A percentile compares a stretch with the other conserved stretches of the same genome.
phyloP scores from a whole-genome alignment of 2,888 invertebrate genomes.

The Cancer borealis region DNA sequence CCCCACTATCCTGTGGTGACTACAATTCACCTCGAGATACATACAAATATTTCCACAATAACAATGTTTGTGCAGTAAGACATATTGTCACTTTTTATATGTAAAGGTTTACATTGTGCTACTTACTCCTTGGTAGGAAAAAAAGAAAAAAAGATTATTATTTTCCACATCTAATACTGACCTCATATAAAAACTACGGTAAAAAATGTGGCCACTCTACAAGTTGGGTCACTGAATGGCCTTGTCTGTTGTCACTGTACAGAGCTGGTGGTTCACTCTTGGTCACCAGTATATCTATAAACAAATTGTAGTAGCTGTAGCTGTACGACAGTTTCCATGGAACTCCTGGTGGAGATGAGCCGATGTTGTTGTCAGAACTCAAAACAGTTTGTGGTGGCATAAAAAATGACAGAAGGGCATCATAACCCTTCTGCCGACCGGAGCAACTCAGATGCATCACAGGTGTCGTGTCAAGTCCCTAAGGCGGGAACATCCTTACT shows the following conservation, averaged over 20 bases:
- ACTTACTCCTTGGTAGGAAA: constrained; percentile 62
- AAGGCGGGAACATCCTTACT: background rate
- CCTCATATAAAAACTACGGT: constrained; percentile 75
- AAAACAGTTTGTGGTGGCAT: constrained; percentile 29
- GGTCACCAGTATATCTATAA: constrained; percentile 15
- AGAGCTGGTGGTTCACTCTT: constrained; percentile 43
- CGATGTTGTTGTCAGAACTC: constrained; percentile 3
- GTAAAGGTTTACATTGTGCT: constrained; percentile 74
- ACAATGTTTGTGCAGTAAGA: constrained; percentile 75
- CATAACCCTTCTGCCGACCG: constrained; percentile 10
- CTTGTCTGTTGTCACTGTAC: constrained; percentile 43
- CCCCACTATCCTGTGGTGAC: constrained; percentile 69
- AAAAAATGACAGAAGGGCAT: constrained; percentile 15
- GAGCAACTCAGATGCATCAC: constrained; percentile 2
- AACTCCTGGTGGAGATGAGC: background rate
- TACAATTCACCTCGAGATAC: constrained; percentile 69
- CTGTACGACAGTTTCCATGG: constrained; percentile 14
- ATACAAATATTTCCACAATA: constrained; percentile 75
- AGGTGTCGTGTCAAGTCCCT: constrained; percentile 23
- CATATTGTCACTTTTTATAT: constrained; percentile 75
- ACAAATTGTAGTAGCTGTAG: constrained; percentile 13
- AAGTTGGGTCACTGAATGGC: constrained; percentile 37
- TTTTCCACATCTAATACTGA: constrained; percentile 75
- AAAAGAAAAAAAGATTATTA: constrained; percentile 60
- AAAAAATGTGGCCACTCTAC: constrained; percentile 72